Evolutionary conservation across 2,113 vertebrate genomes (phyloP).

Genomic region (Camelus bactrianus): DNA sequence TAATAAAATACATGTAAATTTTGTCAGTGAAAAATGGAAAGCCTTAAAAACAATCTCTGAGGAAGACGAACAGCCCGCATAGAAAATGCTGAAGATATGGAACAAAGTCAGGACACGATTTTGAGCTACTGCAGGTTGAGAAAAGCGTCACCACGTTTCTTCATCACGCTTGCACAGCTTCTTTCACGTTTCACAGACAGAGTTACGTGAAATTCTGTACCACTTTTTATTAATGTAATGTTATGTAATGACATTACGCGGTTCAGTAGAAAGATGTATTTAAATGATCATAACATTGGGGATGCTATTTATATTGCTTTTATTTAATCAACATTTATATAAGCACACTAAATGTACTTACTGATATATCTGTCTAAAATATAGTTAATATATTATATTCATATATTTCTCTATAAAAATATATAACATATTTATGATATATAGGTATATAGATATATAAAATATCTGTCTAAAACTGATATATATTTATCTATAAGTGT

Average conservation of each 20-base stretch:
- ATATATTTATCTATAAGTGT: no score
- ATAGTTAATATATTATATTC: no score
- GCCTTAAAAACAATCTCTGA: neutral
- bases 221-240: neutral
- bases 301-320: neutral
- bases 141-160: neutral
- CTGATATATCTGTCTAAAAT: neutral
- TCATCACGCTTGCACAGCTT: neutral
- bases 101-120: neutral
- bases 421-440: no score
- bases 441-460: no score
- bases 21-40: neutral
- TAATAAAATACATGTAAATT: neutral
- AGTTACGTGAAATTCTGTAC: neutral
- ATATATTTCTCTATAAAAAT: no score
- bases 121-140: neutral
- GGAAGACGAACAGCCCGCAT: neutral
- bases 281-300: neutral
- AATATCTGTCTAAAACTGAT: neutral
- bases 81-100: neutral
- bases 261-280: neutral
- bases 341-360: neutral
- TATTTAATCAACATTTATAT: neutral
- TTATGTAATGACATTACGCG: neutral
- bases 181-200: neutral